Percentiles rank a stretch among this genome's conserved stretches.
These are phyloP conservation scores for Dolichopus griseipennis DNA, from an alignment of 2,888 invertebrate species.

Conservation along the genomic window DNA sequence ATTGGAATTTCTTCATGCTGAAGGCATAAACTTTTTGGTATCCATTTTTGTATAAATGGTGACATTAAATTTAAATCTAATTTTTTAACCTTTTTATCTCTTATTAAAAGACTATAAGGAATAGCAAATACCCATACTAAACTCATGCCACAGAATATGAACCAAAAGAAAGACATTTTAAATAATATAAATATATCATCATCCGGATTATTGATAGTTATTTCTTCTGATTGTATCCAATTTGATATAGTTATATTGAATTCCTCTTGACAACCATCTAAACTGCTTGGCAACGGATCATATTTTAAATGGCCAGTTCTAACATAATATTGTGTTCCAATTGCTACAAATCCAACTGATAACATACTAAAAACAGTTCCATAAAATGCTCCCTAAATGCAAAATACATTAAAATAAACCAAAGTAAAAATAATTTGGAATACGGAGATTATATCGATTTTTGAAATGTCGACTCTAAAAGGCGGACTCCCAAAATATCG, in stretches of 20 bases:
- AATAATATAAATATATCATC: constrained; percentile 39
- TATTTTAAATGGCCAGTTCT: constrained; percentile 31
- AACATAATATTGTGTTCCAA: constrained; percentile 32
- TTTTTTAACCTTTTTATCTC: constrained; percentile 30
- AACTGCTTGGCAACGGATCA: constrained; percentile 29
- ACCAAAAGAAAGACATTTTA: constrained; percentile 54
- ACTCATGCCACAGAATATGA: constrained; percentile 46
- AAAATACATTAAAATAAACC: background rate
- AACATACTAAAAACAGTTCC: constrained; percentile 34
- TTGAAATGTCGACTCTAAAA: too few species aligned
- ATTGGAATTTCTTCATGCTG: constrained; percentile 28
- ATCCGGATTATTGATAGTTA: constrained; percentile 33
- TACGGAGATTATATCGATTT: too few species aligned
- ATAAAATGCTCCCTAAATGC: constrained; percentile 29
- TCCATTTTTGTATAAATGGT: constrained; percentile 27
- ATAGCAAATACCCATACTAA: constrained; percentile 48
- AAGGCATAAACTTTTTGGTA: constrained; percentile 19
- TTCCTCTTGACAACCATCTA: constrained; percentile 31
- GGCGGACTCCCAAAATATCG: too few species aligned
- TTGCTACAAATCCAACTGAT: constrained; percentile 33
- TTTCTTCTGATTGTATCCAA: too few species aligned
- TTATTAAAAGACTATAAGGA: constrained; percentile 47
- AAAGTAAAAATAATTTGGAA: too few species aligned
- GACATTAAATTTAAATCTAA: constrained; percentile 34
- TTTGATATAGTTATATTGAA: constrained; percentile 20